Conservation (phyloP, 2,113 vertebrate species). For the Ranitomeya imitator region DNA sequence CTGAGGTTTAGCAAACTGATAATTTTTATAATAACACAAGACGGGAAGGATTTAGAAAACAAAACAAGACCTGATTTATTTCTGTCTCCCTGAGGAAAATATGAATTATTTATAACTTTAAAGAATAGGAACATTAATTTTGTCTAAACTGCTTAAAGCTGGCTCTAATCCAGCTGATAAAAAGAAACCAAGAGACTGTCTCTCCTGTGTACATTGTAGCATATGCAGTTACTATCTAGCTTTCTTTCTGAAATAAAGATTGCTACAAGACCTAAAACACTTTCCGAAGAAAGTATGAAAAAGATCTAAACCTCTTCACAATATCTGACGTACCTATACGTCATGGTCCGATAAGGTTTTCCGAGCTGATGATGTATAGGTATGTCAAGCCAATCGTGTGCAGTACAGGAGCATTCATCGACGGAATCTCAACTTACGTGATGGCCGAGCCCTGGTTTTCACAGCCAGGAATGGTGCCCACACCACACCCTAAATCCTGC, state of each 20-base stretch:
- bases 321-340: too few relatives aligned
- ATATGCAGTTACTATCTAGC: neutral
- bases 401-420: too few relatives aligned
- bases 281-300: neutral
- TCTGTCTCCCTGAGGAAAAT: constrained; percentile 30
- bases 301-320: neutral
- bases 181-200: neutral
- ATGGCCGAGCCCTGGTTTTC: too few relatives aligned
- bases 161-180: constrained; percentile 33
- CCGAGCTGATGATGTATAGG: too few relatives aligned
- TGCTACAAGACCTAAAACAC: neutral
- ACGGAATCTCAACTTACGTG: too few relatives aligned
- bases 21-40: constrained; percentile 29
- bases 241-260: constrained; percentile 6
- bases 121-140: constrained; percentile 29
- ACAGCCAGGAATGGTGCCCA: too few relatives aligned
- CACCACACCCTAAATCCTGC: too few relatives aligned
- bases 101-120: constrained; percentile 50
- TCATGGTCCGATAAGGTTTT: too few relatives aligned
- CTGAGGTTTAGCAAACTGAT: constrained; percentile 29
- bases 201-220: neutral
- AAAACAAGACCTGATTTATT: constrained; percentile 50
- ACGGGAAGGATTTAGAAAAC: constrained; percentile 30
- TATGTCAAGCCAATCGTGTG: too few relatives aligned
- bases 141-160: constrained; percentile 28